Evolutionary conservation across 2,888 invertebrate genomes (phyloP).

Genomic region (Agapetus fuscipes): DNA sequence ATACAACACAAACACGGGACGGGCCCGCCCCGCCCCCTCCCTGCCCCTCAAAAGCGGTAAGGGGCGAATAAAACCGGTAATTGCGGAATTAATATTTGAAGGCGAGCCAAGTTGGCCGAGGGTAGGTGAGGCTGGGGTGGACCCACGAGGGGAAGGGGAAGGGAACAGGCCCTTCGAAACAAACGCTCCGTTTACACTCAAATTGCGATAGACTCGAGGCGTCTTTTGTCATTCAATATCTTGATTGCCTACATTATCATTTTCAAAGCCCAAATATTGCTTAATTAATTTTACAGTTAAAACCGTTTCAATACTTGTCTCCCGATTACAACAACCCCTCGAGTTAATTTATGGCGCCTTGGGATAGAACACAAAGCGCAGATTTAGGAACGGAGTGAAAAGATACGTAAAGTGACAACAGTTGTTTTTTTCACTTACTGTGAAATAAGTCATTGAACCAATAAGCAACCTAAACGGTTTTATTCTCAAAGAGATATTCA

Average conservation of each 20-base stretch:
- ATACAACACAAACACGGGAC: too few relatives aligned
- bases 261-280: constrained; percentile 5
- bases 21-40: background rate
- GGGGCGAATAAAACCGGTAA: constrained; percentile 34
- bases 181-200: constrained; percentile 5
- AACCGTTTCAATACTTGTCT: constrained; percentile 3
- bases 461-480: too few relatives aligned
- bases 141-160: background rate
- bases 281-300: constrained; percentile 7
- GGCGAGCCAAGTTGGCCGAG: constrained; percentile 25
- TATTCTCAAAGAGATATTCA: too few relatives aligned
- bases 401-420: too few relatives aligned
- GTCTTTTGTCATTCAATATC: constrained; percentile 10
- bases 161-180: background rate
- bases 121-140: too few relatives aligned
- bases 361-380: too few relatives aligned
- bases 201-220: constrained; percentile 5
- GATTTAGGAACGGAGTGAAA: too few relatives aligned
- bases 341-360: background rate
- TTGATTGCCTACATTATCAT: constrained; percentile 9
- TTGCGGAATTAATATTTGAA: constrained; percentile 39
- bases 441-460: too few relatives aligned
- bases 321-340: constrained; percentile 2
- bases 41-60: constrained; percentile 11
- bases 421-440: too few relatives aligned